phyloP scores from a whole-genome alignment of 2,888 invertebrate genomes.

The Brachylomia viminalis region DNA sequence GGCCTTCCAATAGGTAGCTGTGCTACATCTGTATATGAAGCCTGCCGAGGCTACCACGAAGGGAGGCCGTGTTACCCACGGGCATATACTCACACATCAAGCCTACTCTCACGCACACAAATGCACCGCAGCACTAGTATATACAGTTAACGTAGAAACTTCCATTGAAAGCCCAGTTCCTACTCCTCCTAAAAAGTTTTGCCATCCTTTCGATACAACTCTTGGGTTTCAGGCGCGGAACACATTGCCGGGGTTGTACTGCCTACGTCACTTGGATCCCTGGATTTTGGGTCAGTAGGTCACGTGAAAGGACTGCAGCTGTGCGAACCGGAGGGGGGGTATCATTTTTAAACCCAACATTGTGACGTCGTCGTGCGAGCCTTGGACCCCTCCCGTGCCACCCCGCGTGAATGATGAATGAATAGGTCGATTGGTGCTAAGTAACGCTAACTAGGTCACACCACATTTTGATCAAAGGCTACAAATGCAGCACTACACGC shows the following conservation, averaged over 20 bases:
- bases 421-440: slow-evolving; percentile 81
- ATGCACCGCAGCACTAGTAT: slow-evolving; percentile 53
- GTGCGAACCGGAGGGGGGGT: slow-evolving; percentile 75
- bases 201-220: slow-evolving; percentile 54
- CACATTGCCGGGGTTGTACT: slow-evolving; percentile 79
- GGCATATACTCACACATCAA: slow-evolving; percentile 68
- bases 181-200: slow-evolving; percentile 73
- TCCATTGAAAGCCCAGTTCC: slow-evolving; percentile 85
- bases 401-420: slow-evolving; percentile 86
- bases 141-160: slow-evolving; percentile 77
- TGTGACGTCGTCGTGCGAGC: slow-evolving; percentile 84
- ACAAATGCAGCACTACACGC: slow-evolving; percentile 17
- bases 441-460: slow-evolving; percentile 75
- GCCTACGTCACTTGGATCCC: slow-evolving; percentile 86
- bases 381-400: slow-evolving; percentile 76
- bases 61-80: slow-evolving; percentile 61
- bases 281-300: slow-evolving; percentile 88
- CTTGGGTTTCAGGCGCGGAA: slow-evolving; percentile 59
- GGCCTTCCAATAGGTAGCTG: slow-evolving; percentile 39
- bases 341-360: slow-evolving; percentile 82
- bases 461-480: slow-evolving; percentile 48
- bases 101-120: slow-evolving; percentile 64
- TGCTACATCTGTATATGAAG: slow-evolving; percentile 49
- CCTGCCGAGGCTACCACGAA: slow-evolving; percentile 65
- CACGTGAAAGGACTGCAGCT: slow-evolving; percentile 86